phyloP scores from a whole-genome alignment of 2,888 invertebrate genomes.

The Buathra laborator region DNA sequence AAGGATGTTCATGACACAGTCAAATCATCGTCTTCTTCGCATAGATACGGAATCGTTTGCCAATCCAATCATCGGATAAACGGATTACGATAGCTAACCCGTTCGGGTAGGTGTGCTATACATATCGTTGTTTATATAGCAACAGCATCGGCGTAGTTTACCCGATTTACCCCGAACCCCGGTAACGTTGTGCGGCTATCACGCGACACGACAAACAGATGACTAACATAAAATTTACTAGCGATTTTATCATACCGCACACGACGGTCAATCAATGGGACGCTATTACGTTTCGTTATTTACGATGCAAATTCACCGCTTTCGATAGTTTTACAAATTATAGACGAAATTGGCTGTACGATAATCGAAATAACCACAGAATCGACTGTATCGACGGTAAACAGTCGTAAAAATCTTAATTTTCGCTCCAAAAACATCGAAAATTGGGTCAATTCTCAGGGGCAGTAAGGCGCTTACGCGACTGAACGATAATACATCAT shows the following conservation, averaged over 20 bases:
- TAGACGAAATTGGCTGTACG: no score
- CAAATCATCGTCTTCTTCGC: conserved; percentile 68
- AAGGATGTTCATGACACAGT: conserved; percentile 36
- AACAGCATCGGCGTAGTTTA: conserved; percentile 66
- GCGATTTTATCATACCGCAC: neutral
- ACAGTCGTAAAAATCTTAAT: neutral
- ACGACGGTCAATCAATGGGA: no score
- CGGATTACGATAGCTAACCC: conserved; percentile 77
- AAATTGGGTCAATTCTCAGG: conserved; percentile 7
- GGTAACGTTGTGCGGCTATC: neutral
- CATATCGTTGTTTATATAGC: conserved; percentile 75
- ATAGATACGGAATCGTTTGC: conserved; percentile 77
- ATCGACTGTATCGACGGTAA: no score
- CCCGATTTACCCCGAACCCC: conserved; percentile 44
- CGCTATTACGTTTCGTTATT: no score
- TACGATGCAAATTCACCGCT: no score
- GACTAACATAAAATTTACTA: neutral
- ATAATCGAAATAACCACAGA: no score
- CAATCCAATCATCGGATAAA: conserved; percentile 81
- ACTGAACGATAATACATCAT: conserved; percentile 49
- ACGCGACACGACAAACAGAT: conserved; percentile 18
- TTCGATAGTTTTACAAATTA: no score
- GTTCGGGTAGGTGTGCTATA: conserved; percentile 48
- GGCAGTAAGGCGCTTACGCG: conserved; percentile 9
- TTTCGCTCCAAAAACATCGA: neutral